Base-by-base conservation (phyloP, 2,888 invertebrate genomes). In the Cataglyphis cursor region DNA sequence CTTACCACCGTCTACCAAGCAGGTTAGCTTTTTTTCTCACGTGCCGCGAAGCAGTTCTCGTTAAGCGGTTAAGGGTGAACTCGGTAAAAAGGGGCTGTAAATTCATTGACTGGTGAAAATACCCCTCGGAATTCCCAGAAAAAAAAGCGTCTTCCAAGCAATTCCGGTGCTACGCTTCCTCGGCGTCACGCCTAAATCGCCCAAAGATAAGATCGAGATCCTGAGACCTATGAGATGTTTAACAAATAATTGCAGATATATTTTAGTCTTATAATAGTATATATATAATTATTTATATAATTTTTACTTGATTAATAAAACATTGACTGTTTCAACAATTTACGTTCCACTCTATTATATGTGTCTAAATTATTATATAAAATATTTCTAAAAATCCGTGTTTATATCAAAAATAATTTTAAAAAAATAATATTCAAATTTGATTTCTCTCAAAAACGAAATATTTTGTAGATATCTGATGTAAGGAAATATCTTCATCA, bases 81-180 rank as follows among this genome's bases (percentile, higher is more conserved):
- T 89, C 87, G 88, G 90, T 90, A 90, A 92, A 92, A 92, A 92
- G 92, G 93, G 93, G 93, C 91, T 93, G 94, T 94, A 94, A 94
- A 94, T 94, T 94, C 94, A 94, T 94, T 94, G 94, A 94, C 94
- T 92, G 93, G 92, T 93, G 93, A 94, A 94, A 94, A 94, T 93
- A 92, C 85, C 91, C 92, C 91, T 88, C 86, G 92, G 90, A 80
- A 80, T 80, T 80, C 78, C 88, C 89, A 84, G 84, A 91, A 91
- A 90, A 51, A 48, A 51, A 51, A 51, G 91, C 90, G 87, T 90
- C 89, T 91, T 90, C 86, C 82, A 59, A 48, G 70, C 78, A 70
- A 70, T 80, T 66, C 59, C 70, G 44, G 31, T 18, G 57, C 68
- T 59, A 59, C 59, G 57, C 41, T 68, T 80, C 61, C 24, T 48